phyloP scores from a whole-genome alignment of 2,888 invertebrate genomes.

The Dorcus hopei region DNA sequence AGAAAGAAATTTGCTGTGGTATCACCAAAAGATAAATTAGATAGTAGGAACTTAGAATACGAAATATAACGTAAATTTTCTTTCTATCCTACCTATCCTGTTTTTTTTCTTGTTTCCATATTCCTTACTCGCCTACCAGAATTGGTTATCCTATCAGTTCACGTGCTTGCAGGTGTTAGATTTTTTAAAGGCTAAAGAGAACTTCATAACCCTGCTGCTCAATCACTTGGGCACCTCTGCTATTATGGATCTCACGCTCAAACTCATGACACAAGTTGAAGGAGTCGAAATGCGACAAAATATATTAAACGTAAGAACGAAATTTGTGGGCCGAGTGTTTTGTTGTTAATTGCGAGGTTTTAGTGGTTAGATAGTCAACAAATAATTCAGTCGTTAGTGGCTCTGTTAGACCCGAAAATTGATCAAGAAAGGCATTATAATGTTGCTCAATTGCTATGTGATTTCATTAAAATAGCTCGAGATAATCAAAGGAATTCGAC shows the following conservation, averaged over 20 bases:
- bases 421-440: slow-evolving; percentile 79
- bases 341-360: slow-evolving; percentile 2
- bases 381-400: slow-evolving; percentile 77
- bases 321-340: not conserved
- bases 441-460: slow-evolving; percentile 84
- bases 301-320: slow-evolving; percentile 62
- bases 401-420: slow-evolving; percentile 61
- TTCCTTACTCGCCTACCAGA: slow-evolving; percentile 53
- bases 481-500: slow-evolving; percentile 57
- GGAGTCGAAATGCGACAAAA: slow-evolving; percentile 68
- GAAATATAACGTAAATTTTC: slow-evolving; percentile 27
- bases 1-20: too few relatives aligned
- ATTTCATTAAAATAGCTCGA: slow-evolving; percentile 71
- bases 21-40: not conserved
- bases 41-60: slow-evolving; percentile 17
- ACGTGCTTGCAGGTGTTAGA: slow-evolving; percentile 89
- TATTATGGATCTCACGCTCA: slow-evolving; percentile 87
- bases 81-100: slow-evolving; percentile 25
- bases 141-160: slow-evolving; percentile 90
- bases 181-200: slow-evolving; percentile 82
- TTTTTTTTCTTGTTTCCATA: slow-evolving; percentile 25
- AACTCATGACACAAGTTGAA: slow-evolving; percentile 80
- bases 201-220: slow-evolving; percentile 83
- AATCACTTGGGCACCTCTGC: slow-evolving; percentile 92
- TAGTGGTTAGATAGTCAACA: slow-evolving; percentile 90